Conservation (phyloP, 2,113 vertebrate species). For the Coreoperca whiteheadi region DNA sequence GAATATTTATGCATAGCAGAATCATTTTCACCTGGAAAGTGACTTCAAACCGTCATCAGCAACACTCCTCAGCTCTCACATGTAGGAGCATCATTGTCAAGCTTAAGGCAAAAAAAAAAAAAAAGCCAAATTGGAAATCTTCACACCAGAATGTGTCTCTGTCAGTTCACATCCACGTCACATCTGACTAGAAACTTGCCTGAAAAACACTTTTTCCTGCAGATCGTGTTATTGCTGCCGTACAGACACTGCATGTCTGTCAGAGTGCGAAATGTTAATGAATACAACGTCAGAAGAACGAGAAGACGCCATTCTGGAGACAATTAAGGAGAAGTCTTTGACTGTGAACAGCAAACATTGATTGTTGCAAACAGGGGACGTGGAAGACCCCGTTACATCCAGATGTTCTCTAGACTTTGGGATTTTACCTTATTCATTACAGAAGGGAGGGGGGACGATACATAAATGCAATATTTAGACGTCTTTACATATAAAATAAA, state of each 20-base stretch:
- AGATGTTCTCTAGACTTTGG: constrained; percentile 36
- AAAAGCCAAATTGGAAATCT: constrained; percentile 70
- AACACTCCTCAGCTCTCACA: constrained; percentile 69
- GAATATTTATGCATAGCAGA: constrained; percentile 95
- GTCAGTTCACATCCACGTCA: not conserved
- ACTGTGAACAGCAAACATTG: constrained; percentile 52
- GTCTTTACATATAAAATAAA: constrained; percentile 55
- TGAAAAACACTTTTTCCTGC: constrained; percentile 19
- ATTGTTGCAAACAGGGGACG: constrained; percentile 29
- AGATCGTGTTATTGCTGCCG: constrained; percentile 56
- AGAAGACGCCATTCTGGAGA: not conserved
- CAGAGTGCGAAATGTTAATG: not conserved
- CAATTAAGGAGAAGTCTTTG: not conserved
- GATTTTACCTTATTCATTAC: constrained; percentile 33
- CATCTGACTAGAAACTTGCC: not conserved
- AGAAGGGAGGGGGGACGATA: not conserved
- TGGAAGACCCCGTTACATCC: constrained; percentile 30
- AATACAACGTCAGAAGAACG: not conserved
- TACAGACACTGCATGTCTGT: constrained; percentile 44
- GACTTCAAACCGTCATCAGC: constrained; percentile 83
- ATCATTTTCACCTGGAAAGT: constrained; percentile 76
- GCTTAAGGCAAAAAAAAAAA: constrained; percentile 74
- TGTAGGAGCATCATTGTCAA: constrained; percentile 75
- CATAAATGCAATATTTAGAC: constrained; percentile 31
- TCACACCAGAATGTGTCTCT: constrained; percentile 51